Conservation (phyloP, 1,140 invertebrate species). For the Panagrolaimus sp. region DNA sequence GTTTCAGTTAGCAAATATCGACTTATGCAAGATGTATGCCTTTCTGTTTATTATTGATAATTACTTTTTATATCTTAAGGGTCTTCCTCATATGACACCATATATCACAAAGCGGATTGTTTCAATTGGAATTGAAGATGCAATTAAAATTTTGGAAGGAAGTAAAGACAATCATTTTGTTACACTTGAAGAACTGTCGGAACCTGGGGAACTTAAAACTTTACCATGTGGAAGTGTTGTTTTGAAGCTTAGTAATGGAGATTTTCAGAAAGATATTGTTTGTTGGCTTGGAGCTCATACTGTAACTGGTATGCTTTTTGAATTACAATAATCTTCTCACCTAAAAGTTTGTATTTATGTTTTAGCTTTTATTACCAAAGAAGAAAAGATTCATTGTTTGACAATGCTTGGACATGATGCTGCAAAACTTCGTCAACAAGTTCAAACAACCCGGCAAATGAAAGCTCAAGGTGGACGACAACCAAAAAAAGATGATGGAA, state of each 20-base stretch:
- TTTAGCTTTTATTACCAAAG: conserved; percentile 36
- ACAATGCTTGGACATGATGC: conserved; percentile 39
- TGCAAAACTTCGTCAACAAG: conserved; percentile 15
- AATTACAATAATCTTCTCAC: background rate
- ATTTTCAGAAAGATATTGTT: conserved; percentile 37
- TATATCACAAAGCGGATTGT: conserved; percentile 41
- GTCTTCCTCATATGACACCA: conserved; percentile 28
- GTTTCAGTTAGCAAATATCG: conserved; percentile 35
- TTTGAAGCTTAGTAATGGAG: conserved; percentile 19
- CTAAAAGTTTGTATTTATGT: background rate
- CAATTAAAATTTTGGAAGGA: conserved; percentile 33
- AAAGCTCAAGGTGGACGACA: conserved; percentile 5
- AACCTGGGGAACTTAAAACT: conserved; percentile 14
- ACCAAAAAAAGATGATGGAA: too few relatives aligned
- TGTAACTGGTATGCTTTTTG: conserved; percentile 15
- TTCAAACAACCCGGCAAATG: conserved; percentile 19
- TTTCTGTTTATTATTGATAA: conserved; percentile 18
- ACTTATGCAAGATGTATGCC: conserved; percentile 43
- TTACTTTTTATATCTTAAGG: conserved; percentile 26
- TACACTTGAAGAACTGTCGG: conserved; percentile 27
- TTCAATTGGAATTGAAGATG: conserved; percentile 18
- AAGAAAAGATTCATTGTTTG: conserved; percentile 48
- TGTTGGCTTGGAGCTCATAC: conserved; percentile 39
- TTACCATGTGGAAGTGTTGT: conserved; percentile 30
- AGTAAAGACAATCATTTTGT: conserved; percentile 34